Evolutionary conservation across 2,888 invertebrate genomes (phyloP), one percentile per base, ranked within the genome.

Genomic region (Tinea trinotella): DNA sequence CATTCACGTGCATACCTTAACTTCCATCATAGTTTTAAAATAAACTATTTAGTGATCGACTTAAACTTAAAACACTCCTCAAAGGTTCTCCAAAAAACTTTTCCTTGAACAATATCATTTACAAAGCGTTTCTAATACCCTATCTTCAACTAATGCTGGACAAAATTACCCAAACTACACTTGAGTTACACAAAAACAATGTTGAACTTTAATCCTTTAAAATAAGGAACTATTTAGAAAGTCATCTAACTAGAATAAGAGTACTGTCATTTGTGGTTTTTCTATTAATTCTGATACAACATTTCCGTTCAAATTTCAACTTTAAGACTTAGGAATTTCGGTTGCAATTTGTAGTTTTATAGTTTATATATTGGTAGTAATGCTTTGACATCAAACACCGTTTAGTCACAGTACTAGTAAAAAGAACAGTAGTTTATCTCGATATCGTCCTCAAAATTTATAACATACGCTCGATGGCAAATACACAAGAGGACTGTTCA

Each of bases 301-400:
- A 10, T 30, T 2, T 7, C 9, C n/a, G 30, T 30, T 30, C 30
- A 7, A 30, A 30, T 30, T 30, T 30, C 30, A 30, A 30, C 7
- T 7, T 30, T 30, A 30, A 4, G 3, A n/a, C n/a, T 2, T 2
- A 30, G 30, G 3, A n/a, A 2, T 40, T 13, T 13, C n/a, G n/a
- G 40, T 40, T 40, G 40, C 6, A 40, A 15, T 40, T 40, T 15
- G 40, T 40, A 40, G 7, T 40, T 5, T 40, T n/a, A 40, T 2
- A 1, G 2, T 40, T 40, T 40, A 40, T 1, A 30, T 30, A 30
- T 30, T n/a, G 30, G 30, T 30, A 4, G 30, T 30, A 12, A 40
- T 6, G 6, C 48, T 48, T 48, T 48, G 48, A 48, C 20, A 48
- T 48, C 48, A 48, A 48, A 48, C 48, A 48, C 48, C 48, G 48